These are phyloP conservation scores for Panagrolaimus sp. DNA, from an alignment of 1,140 invertebrate species.

Conservation along the genomic window DNA sequence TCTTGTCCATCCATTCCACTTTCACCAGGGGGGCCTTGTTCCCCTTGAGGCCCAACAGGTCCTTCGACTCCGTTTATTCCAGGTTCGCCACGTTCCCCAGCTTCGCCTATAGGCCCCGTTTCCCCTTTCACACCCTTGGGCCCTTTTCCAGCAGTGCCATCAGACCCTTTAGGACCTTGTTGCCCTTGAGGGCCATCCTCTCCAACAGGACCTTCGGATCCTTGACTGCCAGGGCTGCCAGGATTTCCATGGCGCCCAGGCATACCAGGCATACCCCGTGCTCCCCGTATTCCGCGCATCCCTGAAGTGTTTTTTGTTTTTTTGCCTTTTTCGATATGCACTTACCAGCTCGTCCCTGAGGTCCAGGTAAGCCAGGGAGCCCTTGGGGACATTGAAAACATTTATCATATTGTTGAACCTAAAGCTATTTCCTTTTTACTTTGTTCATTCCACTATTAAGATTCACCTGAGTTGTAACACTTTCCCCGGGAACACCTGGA, in stretches of 20 bases:
- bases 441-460: no score
- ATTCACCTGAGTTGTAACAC: not conserved
- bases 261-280: slow-evolving; percentile 40
- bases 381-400: slow-evolving; percentile 51
- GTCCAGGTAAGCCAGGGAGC: slow-evolving; percentile 27
- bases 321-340: no score
- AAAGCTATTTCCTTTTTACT: no score
- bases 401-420: slow-evolving; percentile 37
- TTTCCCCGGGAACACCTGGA: not conserved
- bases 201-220: slow-evolving; percentile 28
- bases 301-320: no score
- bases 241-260: slow-evolving; percentile 42
- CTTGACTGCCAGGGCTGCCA: slow-evolving; percentile 23
- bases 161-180: slow-evolving; percentile 31
- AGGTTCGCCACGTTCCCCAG: not conserved
- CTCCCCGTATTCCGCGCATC: slow-evolving; percentile 49
- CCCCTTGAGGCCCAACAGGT: slow-evolving; percentile 3
- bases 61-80: not conserved
- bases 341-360: slow-evolving; percentile 22
- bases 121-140: not conserved
- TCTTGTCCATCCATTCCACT: not conserved
- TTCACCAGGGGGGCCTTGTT: not conserved
- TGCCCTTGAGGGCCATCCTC: slow-evolving; percentile 33
- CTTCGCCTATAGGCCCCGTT: not conserved
- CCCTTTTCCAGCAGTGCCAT: slow-evolving; percentile 18